Evolutionary conservation across 2,113 vertebrate genomes (phyloP), one percentile per base, ranked within the genome.

Genomic region (Pachypanchax playfairii): DNA sequence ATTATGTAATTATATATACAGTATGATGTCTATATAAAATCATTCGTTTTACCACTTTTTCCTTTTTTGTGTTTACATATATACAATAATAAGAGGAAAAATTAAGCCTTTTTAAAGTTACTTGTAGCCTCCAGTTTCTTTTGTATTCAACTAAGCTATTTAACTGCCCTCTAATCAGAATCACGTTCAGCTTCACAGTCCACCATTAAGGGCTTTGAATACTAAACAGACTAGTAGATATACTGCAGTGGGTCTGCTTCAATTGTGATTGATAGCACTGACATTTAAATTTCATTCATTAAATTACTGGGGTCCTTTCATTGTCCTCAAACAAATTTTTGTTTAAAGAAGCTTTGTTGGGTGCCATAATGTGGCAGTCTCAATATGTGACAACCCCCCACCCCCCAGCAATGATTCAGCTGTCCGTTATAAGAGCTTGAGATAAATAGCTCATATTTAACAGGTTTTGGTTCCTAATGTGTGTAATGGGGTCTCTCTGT

Each of bases 221-320:
- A 82, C 76, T 87, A 88, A 90, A 70, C 76, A 84, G 78, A 65
- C 66, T 66, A 57, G 49, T 86, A 59, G 82, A 66, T 84, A 65
- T 55, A 73, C 76, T 68, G 65, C 54, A 64, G 43, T 68, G 47
- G 77, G 87, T 85, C 83, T 72, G 68, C 71, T 71, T 84, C 82
- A 77, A 59, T 75, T 73, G 71, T 91, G 91, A 94, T 90, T 89
- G 91, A 91, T 92, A 81, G 79, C 79, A 29, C 74, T 91, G 92
- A 88, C 90, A 92, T 93, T 95, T 93, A 85, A 70, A 86, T 92
- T 90, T 84, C 72, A 86, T 89, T 88, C 87, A 88, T 82, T 88
- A 78, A 91, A 90, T 90, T 84, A 88, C 91, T 77, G 74, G 73
- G 70, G 61, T 83, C 69, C 81, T 84, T 89, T 90, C 85, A 86